phyloP scores from a whole-genome alignment of 2,797 vertebrate species.

The Coilia nasus region DNA sequence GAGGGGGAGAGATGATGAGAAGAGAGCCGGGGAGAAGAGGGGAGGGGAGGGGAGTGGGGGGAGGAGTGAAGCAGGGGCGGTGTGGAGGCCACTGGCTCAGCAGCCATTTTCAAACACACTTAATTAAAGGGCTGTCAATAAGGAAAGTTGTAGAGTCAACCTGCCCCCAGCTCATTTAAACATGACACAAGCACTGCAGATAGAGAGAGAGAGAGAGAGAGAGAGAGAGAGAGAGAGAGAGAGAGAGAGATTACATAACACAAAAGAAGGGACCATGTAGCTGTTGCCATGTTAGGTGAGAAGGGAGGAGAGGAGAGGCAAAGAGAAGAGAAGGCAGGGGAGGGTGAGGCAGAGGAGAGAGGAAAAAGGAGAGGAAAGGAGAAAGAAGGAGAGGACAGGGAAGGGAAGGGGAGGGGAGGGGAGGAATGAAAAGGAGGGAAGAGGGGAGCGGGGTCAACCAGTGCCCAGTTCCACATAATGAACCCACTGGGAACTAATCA shows the following conservation, averaged over 20 bases:
- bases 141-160: constrained; percentile 35
- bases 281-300: no score
- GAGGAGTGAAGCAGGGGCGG: constrained; percentile 13
- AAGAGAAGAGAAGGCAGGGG: neutral
- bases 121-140: constrained; percentile 45
- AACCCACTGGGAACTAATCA: constrained; percentile 16
- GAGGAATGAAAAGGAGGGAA: neutral
- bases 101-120: constrained; percentile 33
- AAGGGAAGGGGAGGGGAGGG: neutral
- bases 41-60: neutral
- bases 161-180: neutral
- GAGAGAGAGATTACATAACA: neutral
- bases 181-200: neutral
- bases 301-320: neutral
- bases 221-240: no score
- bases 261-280: neutral
- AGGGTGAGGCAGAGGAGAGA: neutral
- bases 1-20: constrained; percentile 14
- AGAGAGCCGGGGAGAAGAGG: constrained; percentile 19
- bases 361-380: neutral
- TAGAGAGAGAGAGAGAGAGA: neutral
- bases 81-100: constrained; percentile 22
- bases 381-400: neutral
- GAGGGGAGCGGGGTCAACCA: neutral
- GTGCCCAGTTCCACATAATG: constrained; percentile 30